Base-by-base conservation (phyloP, 2,113 vertebrate species). In the Pseudolaguvia tuberculata region DNA sequence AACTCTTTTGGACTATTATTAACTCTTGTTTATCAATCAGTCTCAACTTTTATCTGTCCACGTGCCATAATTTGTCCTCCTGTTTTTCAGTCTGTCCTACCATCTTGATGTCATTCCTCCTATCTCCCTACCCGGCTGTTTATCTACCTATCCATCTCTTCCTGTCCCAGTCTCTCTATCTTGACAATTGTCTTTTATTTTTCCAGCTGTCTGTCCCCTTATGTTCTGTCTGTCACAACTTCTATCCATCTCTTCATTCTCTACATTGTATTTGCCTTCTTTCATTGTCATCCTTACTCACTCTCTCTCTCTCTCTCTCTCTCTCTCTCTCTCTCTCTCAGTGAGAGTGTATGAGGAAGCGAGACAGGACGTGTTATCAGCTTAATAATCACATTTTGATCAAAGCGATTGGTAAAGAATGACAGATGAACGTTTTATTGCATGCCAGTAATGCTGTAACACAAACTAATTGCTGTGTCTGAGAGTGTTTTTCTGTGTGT, bases 321-420 rank as follows among this genome's bases (percentile, higher is more conserved):
- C 51, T 52, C 51, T 18, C 51, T 52, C 51, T 52, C 51, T n/a
- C 51, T 21, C 20, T 53, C 20, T 42, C 39, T 42, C 39, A 42
- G 21, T 17, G 23, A 5, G 63, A 2, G n/a, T 10, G 62, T 18
- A 15, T 27, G 56, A 31, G 70, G 55, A 48, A 72, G 70, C 70
- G 70, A 72, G 70, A 72, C 70, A 14, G 39, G 56, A 86, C 93
- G 93, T 94, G 94, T 31, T 47, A 59, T 72, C 42, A 72, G 31
- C 56, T 72, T 59, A 72, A 72, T 72, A 72, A 72, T 59, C 7
- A 5, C 13, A 58, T 29, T 58, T 48, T 72, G 70, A 72, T 72
- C 70, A 72, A 72, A 72, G 70, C 23, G 23, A 45, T 59, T 25
- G 25, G 42, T 23, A 35, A 57, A 42, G 53, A 21, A 71, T 71